Conservation (phyloP, 2,113 vertebrate species). For the Limnothrissa miodon region DNA sequence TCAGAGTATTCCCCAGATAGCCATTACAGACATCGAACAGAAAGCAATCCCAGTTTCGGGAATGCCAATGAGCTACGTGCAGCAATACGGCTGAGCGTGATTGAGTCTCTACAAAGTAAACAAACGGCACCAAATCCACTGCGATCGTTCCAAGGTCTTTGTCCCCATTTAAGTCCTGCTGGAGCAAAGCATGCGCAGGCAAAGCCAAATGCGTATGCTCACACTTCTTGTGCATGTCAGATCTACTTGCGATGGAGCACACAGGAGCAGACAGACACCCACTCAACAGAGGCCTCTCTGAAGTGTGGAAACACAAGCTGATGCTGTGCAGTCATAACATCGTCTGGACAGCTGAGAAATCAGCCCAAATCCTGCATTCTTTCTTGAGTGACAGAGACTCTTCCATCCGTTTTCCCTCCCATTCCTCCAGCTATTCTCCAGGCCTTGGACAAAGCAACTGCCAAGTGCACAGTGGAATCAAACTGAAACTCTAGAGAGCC, state of each 20-base stretch:
- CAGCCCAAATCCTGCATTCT: slow-evolving; percentile 28
- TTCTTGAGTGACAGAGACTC: slow-evolving; percentile 23
- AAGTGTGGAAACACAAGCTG: slow-evolving; percentile 33
- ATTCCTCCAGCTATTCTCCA: not conserved
- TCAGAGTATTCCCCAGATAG: not conserved
- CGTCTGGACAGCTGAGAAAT: slow-evolving; percentile 29
- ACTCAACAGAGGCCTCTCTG: slow-evolving; percentile 27
- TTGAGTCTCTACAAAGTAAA: not conserved
- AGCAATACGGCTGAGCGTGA: not conserved
- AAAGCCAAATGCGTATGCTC: slow-evolving; percentile 35
- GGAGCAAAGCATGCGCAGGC: slow-evolving; percentile 3
- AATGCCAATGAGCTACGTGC: not conserved
- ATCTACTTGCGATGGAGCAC: slow-evolving; percentile 35
- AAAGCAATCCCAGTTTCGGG: not conserved
- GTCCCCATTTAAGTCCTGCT: not conserved
- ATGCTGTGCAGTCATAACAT: slow-evolving; percentile 33
- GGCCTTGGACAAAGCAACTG: not conserved
- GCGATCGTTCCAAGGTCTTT: not conserved
- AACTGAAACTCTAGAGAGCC: not conserved
- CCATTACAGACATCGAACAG: not conserved
- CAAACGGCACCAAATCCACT: not conserved
- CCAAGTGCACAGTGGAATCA: slow-evolving; percentile 1
- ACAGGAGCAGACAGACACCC: slow-evolving; percentile 26
- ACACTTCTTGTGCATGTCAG: slow-evolving; percentile 37
- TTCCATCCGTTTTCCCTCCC: not conserved